Evolutionary conservation across 2,888 invertebrate genomes (phyloP).

Genomic region (Trichacis sp.): DNA sequence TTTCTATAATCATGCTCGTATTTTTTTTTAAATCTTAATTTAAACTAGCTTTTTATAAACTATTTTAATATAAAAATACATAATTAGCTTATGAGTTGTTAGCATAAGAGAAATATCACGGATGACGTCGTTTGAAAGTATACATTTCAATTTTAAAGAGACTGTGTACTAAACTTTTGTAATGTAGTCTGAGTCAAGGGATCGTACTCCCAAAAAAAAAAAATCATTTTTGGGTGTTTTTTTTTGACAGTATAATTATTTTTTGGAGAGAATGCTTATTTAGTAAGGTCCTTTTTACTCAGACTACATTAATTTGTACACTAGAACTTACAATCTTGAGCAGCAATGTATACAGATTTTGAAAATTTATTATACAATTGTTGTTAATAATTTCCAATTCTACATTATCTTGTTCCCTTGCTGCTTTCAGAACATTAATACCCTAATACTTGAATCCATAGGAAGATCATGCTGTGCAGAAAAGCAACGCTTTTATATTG

Average conservation of each 20-base stretch:
- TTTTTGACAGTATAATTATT: too few species aligned
- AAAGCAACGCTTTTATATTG: not conserved
- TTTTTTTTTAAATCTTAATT: slow-evolving; percentile 46
- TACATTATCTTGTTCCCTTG: not conserved
- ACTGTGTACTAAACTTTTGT: slow-evolving; percentile 16
- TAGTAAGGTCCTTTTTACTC: too few species aligned
- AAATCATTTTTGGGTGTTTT: too few species aligned
- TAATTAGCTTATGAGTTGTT: slow-evolving; percentile 69
- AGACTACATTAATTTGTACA: too few species aligned
- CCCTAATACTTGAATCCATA: not conserved
- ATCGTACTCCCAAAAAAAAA: too few species aligned
- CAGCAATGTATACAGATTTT: not conserved
- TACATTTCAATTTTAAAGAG: slow-evolving; percentile 48
- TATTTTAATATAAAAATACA: slow-evolving; percentile 70
- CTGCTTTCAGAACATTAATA: not conserved
- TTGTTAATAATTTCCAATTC: not conserved
- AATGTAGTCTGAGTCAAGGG: too few species aligned
- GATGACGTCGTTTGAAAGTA: slow-evolving; percentile 65
- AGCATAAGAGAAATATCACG: slow-evolving; percentile 64
- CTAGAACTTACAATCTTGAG: too few species aligned
- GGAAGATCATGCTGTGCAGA: not conserved
- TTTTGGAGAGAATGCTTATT: too few species aligned
- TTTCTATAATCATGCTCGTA: slow-evolving; percentile 47
- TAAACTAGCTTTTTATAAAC: slow-evolving; percentile 59
- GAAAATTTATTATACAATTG: not conserved